Evolutionary conservation across 2,888 invertebrate species (phyloP), one percentile per base, ranked within the genome.

Genomic region (Pediacus dermestoides): DNA sequence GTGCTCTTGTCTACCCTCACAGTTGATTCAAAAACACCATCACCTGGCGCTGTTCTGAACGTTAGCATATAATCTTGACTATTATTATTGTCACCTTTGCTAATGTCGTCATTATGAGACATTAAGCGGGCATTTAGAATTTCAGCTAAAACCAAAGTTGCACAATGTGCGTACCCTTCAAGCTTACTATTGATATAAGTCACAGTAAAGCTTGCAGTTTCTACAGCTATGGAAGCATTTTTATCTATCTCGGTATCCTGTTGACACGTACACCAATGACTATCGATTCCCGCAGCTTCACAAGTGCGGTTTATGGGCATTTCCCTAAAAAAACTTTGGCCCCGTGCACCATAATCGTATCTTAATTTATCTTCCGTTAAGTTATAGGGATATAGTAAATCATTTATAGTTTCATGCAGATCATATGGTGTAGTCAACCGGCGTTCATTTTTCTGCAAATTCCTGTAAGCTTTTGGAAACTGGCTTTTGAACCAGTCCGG

Each of bases 211-310:
- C 70, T 60, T 0, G 82, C 81, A 0, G 80, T 81, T 23, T 77
- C 70, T 3, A 69, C 61, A 0, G 85, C 82, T 4, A 68, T 61
- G 0, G 65, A 53, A 48, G 80, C 76, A 16, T 75, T 72, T 1
- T 70, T 67, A 0, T 74, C 61, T 10, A 88, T 60, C 47, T 77
- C 74, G 32, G 69, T 70, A 34, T 79, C 80, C 39, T 76, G 76
- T 58, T 88, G 85, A 52, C 94, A 94, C 12, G 89, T 86, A 65
- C 94, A 94, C 85, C 87, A 94, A 63, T 91, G 88, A 14, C 82
- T 80, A 0, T 82, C 79, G 40, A 95, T 88, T 1, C 74, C 80
- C 0, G 93, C 92, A 42, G 74, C 71, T 32, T 76, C 72, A 61
- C 94, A 95, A 0, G 85, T 88, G 27, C 94, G 73, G 37, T 77